Base-by-base conservation (phyloP, 2,113 vertebrate species). In the Archilochus colubris region DNA sequence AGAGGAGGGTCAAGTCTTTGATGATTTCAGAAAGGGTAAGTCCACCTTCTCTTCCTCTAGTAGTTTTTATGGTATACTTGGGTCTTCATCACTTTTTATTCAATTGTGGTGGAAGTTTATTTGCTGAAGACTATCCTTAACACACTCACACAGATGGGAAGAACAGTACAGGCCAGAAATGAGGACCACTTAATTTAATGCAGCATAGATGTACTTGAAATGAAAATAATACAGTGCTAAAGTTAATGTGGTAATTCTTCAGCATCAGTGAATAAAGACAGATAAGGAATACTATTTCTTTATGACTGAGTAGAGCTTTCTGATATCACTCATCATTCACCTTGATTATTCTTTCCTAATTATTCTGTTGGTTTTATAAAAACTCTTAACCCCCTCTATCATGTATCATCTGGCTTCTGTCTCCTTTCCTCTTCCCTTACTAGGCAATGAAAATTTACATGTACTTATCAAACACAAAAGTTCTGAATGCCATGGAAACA, bases 101-200 rank as follows among this genome's bases (percentile, higher is more conserved):
- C 31, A 63, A 21, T 44, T 6, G 7, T 55, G 9, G 48, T 57
- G 10, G 30, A 86, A 79, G 68, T 79, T 12, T 30, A 54, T 17
- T 6, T 70, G 23, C 19, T 55, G 50, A 53, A 74, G 25, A 33
- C 9, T 44, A 24, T 51, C 13, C 1, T 74, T 8, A 76, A 20
- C 12, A 48, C 4, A 3, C 2, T 8, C 4, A 38, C 14, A 50
- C 1, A 54, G 9, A 3, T 53, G 20, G 48, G 20, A 27, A 54
- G 25, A 54, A 73, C 14, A 74, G 7, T 40, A 27, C 8, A 70
- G 8, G 25, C 15, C 30, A 66, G 38, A 73, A 21, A 61, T 2
- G 6, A 67, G 3, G 21, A n/a, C 3, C 5, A 11, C 20, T n/a
- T 11, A 8, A 43, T 83, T 76, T 68, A 76, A 68, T 51, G 14